Base-by-base conservation (phyloP, 2,113 vertebrate genomes). In the Thryonomys swinderianus region DNA sequence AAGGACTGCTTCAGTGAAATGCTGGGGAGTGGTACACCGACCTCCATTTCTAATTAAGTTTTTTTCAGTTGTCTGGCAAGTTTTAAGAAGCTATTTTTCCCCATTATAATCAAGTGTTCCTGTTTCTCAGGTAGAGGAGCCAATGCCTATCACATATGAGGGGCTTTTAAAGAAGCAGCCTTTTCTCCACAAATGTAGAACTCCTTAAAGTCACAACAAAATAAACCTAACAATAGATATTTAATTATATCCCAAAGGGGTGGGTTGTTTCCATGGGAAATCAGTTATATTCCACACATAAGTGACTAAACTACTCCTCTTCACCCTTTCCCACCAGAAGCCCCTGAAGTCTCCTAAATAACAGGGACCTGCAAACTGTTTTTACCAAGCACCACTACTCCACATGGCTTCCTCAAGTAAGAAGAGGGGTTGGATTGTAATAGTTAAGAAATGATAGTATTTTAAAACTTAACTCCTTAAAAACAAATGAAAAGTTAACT, bases 401-500 rank as follows among this genome's bases (percentile, higher is more conserved):
- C 42, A 42, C 74, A 66, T 16, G 34, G 17, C 59, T 59, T 62
- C 80, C 90, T 66, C 21, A 37, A 62, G 51, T n/a, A n/a, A n/a
- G 25, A 83, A 92, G 5, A 20, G 30, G 32, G n/a, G 10, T 18
- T 96, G 34, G 16, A 90, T 85, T 83, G 48, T 88, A 93, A 85
- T 37, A 57, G 21, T 64, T 53, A 69, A 62, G 80, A 84, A 89
- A 85, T 66, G 30, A 55, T 7, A 57, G 71, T 16, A 12, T 66
- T 95, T 88, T 79, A 92, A 86, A 88, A 79, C 9, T 51, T 40
- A 73, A 86, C 17, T 27, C 40, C 64, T 64, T 51, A 69, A 91
- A 71, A 82, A 71, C 21, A 69, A 66, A 64, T 34, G 17, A 61
- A 84, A 55, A 64, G 23, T 40, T 90, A 83, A 80, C 42, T 74